Evolutionary conservation across 2,888 invertebrate genomes (phyloP), one percentile per base, ranked within the genome.

Genomic region (Cryptosula pallasiana): DNA sequence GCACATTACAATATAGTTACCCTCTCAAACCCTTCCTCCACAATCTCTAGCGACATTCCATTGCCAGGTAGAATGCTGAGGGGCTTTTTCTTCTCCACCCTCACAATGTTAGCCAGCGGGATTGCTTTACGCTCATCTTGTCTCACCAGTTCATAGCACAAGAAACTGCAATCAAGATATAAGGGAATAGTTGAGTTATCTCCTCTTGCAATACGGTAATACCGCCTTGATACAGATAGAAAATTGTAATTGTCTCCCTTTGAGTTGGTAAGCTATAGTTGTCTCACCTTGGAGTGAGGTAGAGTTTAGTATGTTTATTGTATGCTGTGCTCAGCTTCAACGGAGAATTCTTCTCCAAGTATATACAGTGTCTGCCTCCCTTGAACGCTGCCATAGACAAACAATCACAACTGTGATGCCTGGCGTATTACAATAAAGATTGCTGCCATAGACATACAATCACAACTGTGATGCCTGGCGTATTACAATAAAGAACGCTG

Each of bases 21-120:
- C 77, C 81, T 83, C 70, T 82, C 81, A 35, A 77, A 77, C 13
- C 79, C 79, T 25, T 79, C 77, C 58, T 83, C 75, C 29, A 78
- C 76, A 35, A 84, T 79, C 75, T 84, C 84, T 54, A 85, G 81
- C 16, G 84, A 81, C 85, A 85, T 85, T 23, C 85, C 85, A 69
- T 80, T 81, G 34, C 85, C 85, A 54, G 85, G 85, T 74, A 85
- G 78, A 82, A 83, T 83, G 1, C 81, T 76, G 75, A 81, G 82
- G 20, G 83, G 83, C 75, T 85, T 84, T n/a, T 27, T 25, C 27
- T 63, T 63, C 9, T 63, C 63, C 16, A 78, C 78, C 76, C 72
- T 69, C 23, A 73, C 36, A 34, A 36, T 71, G n/a, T 23, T 32
- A 45, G 71, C 63, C 34, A 63, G 27, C 16, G 63, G 63, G 63